Evolutionary conservation across 1,140 invertebrate species (phyloP).

Genomic region (Danaus melanippus): DNA sequence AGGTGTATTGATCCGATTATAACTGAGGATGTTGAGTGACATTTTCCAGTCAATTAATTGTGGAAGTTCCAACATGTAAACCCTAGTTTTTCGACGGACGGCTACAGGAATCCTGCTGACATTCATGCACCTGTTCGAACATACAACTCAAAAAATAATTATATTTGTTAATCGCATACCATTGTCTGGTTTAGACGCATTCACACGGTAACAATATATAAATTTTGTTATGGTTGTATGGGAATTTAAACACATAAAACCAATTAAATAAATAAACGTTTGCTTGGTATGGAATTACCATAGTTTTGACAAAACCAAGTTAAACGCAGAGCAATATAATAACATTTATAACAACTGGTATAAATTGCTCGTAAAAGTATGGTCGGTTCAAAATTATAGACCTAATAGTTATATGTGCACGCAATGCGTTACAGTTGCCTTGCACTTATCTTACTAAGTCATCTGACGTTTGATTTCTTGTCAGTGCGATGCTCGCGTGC

Average conservation of each 20-base stretch:
- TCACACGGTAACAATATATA: constrained; percentile 20
- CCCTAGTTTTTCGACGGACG: constrained; percentile 50
- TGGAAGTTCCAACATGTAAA: constrained; percentile 38
- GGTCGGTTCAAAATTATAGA: no score
- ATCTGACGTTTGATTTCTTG: constrained; percentile 20
- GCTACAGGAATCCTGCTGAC: constrained; percentile 41
- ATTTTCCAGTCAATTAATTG: constrained; percentile 62
- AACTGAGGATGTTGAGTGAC: constrained; percentile 44
- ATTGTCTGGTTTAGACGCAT: constrained; percentile 19
- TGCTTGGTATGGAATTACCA: no score
- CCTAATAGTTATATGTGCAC: background rate
- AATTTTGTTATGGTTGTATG: no score
- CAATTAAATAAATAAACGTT: no score
- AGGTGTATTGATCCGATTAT: constrained; percentile 37
- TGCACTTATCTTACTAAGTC: constrained; percentile 20
- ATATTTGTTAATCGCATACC: constrained; percentile 24
- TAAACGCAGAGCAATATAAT: no score
- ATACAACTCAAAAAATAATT: constrained; percentile 24
- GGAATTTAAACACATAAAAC: no score
- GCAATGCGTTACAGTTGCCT: constrained; percentile 12
- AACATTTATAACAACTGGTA: no score
- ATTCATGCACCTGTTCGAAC: constrained; percentile 38
- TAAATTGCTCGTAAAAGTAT: no score
- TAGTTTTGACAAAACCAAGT: no score
- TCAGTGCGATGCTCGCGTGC: constrained; percentile 14